Evolutionary conservation across 2,888 invertebrate genomes (phyloP), one percentile per base, ranked within the genome.

Genomic region (Microctonus aethiopoides): DNA sequence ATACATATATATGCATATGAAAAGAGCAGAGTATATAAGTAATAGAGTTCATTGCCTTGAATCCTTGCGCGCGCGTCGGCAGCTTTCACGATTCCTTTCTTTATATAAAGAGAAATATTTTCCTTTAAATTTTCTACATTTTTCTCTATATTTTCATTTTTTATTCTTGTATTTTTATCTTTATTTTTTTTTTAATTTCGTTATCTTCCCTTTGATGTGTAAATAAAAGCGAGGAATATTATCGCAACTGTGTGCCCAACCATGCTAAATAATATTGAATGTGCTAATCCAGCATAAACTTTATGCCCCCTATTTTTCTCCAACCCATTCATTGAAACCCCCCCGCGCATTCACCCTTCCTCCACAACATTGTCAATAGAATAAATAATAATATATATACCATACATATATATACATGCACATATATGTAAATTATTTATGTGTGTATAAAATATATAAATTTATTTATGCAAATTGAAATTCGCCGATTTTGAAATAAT

Each of bases 1-100:
- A 41, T 52, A 26, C 24, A 51, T 22, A n/a, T n/a, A n/a, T n/a
- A 9, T 16, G 26, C 16, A 16, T 46, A n/a, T 29, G 16, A 16
- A 46, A 46, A 16, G 46, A 16, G 46, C 16, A 1, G 16, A 46
- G 16, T n/a, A n/a, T 46, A 46, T 46, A 63, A 63, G 20, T 22
- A 32, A 64, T 64, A 64, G 51, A 61, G 67, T 61, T 67, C 67
- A 67, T 67, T 67, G 67, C 56, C 66, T 46, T 59, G 57, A 36
- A 10, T 34, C 54, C 64, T 52, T 54, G 20, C 29, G 16, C 29
- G 11, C 34, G 13, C 24, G 41, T 32, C 51, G 51, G 26, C n/a
- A 13, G 16, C 61, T n/a, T n/a, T n/a, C n/a, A 22, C 24, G 20
- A 22, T 46, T 62, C 24, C 9, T n/a, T 56, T 20, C 9, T 20